Evolutionary conservation across 1,140 invertebrate species (phyloP).

Genomic region (Pogonus chalceus): DNA sequence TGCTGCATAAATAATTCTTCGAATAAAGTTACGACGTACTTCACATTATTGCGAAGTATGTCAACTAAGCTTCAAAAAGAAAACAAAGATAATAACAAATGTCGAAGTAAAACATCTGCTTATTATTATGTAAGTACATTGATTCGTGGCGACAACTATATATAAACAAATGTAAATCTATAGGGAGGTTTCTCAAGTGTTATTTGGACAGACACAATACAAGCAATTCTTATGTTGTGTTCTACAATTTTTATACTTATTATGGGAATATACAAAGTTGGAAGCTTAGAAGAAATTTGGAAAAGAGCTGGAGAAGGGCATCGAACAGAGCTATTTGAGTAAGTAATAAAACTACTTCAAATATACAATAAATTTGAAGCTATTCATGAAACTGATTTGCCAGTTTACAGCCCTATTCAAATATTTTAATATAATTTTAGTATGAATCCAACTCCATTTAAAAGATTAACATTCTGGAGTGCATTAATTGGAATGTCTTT

Average conservation of each 20-base stretch:
- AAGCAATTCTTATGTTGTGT: background rate
- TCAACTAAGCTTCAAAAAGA: no score
- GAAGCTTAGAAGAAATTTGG: background rate
- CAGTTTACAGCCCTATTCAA: no score
- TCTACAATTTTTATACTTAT: background rate
- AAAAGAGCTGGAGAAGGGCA: background rate
- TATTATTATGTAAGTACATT: no score
- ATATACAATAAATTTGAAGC: background rate
- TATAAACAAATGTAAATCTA: no score
- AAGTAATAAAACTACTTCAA: background rate
- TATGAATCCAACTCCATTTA: slow-evolving; percentile 60
- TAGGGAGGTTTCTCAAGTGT: slow-evolving; percentile 1
- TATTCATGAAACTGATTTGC: background rate
- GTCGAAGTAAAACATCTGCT: no score
- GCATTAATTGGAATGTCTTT: slow-evolving; percentile 65
- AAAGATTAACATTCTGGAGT: slow-evolving; percentile 72
- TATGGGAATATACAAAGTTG: background rate
- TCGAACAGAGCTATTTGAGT: background rate
- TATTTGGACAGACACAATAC: background rate
- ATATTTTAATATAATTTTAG: slow-evolving; percentile 38
- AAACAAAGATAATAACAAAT: no score
- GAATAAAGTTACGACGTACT: no score
- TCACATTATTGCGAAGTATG: no score
- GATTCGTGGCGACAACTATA: no score
- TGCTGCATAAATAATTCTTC: no score